phyloP scores from a whole-genome alignment of 2,888 invertebrate genomes.

The Drosophila tanythrix region DNA sequence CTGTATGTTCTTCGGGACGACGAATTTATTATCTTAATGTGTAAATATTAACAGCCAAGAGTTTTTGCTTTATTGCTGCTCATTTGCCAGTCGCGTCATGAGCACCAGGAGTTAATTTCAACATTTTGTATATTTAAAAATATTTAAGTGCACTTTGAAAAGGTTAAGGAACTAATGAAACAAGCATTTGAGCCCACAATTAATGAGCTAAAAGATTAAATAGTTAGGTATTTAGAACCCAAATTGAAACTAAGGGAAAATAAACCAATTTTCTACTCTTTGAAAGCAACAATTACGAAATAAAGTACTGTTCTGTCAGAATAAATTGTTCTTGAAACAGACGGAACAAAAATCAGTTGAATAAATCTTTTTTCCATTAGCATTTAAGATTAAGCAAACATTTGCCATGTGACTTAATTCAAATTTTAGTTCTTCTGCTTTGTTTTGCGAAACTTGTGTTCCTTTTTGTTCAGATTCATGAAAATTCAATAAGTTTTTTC shows the following conservation, averaged over 20 bases:
- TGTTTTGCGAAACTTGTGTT: constrained; percentile 24
- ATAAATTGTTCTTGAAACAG: neutral
- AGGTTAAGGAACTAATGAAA: constrained; percentile 8
- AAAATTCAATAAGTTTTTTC: constrained; percentile 72
- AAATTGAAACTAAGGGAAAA: neutral
- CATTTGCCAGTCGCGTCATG: constrained; percentile 61
- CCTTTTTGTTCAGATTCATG: constrained; percentile 50
- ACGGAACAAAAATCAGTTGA: constrained; percentile 1
- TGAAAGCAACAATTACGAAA: neutral
- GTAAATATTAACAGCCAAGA: constrained; percentile 69
- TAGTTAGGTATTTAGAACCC: neutral
- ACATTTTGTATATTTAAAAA: constrained; percentile 37
- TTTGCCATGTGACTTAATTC: constrained; percentile 13
- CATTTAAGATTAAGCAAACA: constrained; percentile 2
- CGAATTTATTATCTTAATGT: constrained; percentile 60
- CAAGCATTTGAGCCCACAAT: neutral
- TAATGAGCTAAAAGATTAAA: neutral
- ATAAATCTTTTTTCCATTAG: constrained; percentile 5
- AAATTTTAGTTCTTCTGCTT: constrained; percentile 5
- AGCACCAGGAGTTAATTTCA: constrained; percentile 26
- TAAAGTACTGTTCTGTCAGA: neutral
- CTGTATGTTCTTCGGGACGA: constrained; percentile 16
- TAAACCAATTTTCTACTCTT: neutral
- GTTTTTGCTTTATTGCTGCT: constrained; percentile 71
- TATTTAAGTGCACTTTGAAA: constrained; percentile 13